phyloP scores from a whole-genome alignment of 2,797 vertebrate genomes.

The Botia almorhae region DNA sequence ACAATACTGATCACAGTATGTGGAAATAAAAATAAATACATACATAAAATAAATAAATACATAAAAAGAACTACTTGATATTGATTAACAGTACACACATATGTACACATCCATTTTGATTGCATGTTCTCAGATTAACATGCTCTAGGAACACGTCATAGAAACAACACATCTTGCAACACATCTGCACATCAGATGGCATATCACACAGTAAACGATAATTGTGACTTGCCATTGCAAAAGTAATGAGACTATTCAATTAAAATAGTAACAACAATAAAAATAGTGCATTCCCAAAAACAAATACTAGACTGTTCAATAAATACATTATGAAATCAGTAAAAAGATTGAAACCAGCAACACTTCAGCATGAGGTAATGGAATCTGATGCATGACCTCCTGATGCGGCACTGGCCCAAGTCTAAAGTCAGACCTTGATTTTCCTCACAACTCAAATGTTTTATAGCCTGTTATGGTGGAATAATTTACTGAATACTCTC shows the following conservation, averaged over 20 bases:
- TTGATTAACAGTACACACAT: neutral
- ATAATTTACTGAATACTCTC: neutral
- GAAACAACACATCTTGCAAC: neutral
- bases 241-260: constrained; percentile 5
- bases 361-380: constrained; percentile 32
- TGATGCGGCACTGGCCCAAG: constrained; percentile 13
- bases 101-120: neutral
- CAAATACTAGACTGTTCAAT: constrained; percentile 14
- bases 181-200: neutral
- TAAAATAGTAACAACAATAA: neutral
- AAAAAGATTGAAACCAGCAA: constrained; percentile 14
- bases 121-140: constrained; percentile 3
- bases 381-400: constrained; percentile 17
- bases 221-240: constrained; percentile 19
- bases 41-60: neutral
- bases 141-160: neutral
- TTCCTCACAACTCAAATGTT: constrained; percentile 14
- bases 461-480: constrained; percentile 1
- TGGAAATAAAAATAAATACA: neutral
- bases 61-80: neutral
- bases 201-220: neutral
- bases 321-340: constrained; percentile 3
- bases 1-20: neutral
- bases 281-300: constrained; percentile 38
- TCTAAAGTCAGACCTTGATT: constrained; percentile 10